Conservation (phyloP, 2,113 vertebrate species). For the Hippocampus comes region DNA sequence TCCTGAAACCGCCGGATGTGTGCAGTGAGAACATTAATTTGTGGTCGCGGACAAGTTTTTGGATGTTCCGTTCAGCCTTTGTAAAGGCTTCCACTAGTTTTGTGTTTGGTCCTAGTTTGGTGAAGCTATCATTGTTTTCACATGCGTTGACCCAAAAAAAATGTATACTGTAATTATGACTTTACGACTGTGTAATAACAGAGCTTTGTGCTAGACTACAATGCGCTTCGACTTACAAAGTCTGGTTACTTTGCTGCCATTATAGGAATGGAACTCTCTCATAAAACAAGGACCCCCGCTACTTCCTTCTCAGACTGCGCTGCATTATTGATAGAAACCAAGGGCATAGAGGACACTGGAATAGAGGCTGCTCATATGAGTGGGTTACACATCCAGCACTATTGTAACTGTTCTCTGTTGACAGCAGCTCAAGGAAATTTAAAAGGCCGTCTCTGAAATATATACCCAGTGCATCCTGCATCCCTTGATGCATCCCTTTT, state of each 20-base stretch:
- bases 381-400: not conserved
- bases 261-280: not conserved
- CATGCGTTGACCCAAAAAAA: not conserved
- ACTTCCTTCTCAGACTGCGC: not conserved
- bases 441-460: not conserved
- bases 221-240: not conserved
- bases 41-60: no score
- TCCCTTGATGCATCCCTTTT: no score
- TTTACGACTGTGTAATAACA: not conserved
- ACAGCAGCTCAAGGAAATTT: not conserved
- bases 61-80: not conserved
- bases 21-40: no score
- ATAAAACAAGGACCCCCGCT: not conserved
- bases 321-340: slow-evolving; percentile 6
- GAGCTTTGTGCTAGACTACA: not conserved
- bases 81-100: not conserved
- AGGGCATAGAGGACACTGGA: not conserved
- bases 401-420: not conserved
- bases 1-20: no score
- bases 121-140: no score
- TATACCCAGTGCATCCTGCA: no score
- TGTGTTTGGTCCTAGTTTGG: not conserved
- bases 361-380: not conserved
- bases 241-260: not conserved
- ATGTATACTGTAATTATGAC: not conserved